phyloP scores from a whole-genome alignment of 2,888 invertebrate species.

The Brachyptera risi region DNA sequence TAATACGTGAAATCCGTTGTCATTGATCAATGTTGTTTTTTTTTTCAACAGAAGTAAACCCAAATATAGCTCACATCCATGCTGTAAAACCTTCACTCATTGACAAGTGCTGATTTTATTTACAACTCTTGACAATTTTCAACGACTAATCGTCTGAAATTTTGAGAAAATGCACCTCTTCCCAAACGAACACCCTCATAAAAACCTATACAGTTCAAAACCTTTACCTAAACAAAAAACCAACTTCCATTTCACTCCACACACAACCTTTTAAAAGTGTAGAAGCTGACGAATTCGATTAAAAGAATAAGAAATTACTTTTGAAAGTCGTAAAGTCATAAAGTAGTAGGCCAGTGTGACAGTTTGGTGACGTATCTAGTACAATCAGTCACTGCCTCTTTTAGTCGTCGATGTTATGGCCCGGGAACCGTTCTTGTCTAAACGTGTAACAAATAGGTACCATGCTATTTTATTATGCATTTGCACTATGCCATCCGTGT shows the following conservation, averaged over 20 bases:
- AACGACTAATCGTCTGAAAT: neutral
- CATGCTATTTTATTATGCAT: slow-evolving; percentile 3
- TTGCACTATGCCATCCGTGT: neutral
- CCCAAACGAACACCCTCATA: slow-evolving; percentile 2
- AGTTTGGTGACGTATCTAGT: neutral
- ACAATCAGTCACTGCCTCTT: neutral
- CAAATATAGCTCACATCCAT: neutral
- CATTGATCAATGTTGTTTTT: neutral
- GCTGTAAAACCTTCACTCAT: neutral
- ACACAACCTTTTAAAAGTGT: neutral
- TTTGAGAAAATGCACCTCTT: neutral
- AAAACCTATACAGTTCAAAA: neutral
- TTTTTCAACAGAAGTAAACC: neutral
- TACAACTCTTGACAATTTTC: neutral
- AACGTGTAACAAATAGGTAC: neutral
- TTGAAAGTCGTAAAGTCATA: neutral
- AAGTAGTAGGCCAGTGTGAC: neutral
- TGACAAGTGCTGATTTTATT: slow-evolving; percentile 11
- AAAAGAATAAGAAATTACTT: slow-evolving; percentile 8
- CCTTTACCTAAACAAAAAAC: slow-evolving; percentile 4
- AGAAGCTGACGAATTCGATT: slow-evolving; percentile 7
- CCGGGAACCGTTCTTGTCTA: no score
- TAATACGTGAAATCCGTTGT: neutral
- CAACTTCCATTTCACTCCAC: neutral
- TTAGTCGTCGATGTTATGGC: neutral